phyloP scores from a whole-genome alignment of 2,888 invertebrate genomes.

The Julus scanicus region DNA sequence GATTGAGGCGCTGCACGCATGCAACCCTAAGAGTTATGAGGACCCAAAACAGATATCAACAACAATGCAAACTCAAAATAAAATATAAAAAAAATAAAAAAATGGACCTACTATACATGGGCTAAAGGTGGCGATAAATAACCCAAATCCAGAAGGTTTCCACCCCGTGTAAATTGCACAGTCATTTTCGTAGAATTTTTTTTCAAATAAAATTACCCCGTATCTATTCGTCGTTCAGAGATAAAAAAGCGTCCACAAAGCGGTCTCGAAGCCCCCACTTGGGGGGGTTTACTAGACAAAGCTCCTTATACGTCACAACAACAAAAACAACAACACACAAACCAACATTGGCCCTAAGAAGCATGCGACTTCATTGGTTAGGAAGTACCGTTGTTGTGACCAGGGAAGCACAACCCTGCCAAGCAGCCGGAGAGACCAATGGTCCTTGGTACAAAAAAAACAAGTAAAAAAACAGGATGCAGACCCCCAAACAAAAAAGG shows the following conservation, averaged over 20 bases:
- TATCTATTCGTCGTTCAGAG: not conserved
- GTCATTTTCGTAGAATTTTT: constrained; percentile 37
- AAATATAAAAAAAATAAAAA: not conserved
- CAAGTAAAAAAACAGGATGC: constrained; percentile 35
- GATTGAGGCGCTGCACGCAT: not conserved
- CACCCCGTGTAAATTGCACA: constrained; percentile 17
- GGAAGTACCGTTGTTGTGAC: constrained; percentile 11
- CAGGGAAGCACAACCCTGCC: not conserved
- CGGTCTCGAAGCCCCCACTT: constrained; percentile 15
- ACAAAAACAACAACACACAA: constrained; percentile 7
- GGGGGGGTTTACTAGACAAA: constrained; percentile 10
- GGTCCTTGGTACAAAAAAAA: constrained; percentile 8
- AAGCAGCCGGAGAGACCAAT: constrained; percentile 11
- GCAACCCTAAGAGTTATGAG: too few species aligned
- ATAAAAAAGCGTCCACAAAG: constrained; percentile 29
- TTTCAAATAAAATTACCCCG: constrained; percentile 28
- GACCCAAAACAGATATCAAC: too few species aligned
- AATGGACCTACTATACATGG: constrained; percentile 31
- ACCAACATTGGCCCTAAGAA: not conserved
- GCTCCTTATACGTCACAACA: constrained; percentile 7
- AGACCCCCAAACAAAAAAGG: constrained; percentile 45
- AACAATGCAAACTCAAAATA: not conserved
- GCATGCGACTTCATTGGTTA: not conserved
- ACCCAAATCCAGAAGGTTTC: constrained; percentile 45
- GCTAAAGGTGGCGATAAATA: constrained; percentile 34